Conservation (phyloP, 1,140 invertebrate species). For the Monomorium pharaonis region DNA sequence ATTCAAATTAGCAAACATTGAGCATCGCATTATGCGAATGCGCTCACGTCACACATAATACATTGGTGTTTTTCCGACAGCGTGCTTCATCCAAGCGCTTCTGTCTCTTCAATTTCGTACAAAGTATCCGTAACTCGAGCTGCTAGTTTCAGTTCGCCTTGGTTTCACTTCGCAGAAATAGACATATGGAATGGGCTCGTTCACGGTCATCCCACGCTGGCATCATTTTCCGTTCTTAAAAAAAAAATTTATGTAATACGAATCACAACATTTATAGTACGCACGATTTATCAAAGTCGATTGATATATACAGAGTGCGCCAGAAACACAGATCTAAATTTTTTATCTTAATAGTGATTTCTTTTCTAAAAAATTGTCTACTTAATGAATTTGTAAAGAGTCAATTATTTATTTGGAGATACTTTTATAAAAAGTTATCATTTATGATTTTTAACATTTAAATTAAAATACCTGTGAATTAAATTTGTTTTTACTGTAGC, state of each 20-base stretch:
- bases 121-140: conserved; percentile 19
- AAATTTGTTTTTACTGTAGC: background rate
- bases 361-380: background rate
- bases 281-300: conserved; percentile 1
- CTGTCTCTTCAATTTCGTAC: background rate
- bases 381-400: background rate
- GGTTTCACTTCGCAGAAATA: conserved; percentile 42
- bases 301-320: background rate
- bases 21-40: background rate
- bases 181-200: conserved; percentile 12
- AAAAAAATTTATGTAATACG: background rate
- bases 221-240: background rate
- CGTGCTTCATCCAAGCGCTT: background rate
- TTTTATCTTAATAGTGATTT: background rate
- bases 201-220: conserved; percentile 18
- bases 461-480: too few relatives aligned
- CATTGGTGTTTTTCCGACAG: background rate
- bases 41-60: background rate
- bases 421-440: background rate
- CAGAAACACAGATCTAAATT: background rate
- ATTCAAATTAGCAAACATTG: conserved; percentile 42
- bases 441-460: background rate
- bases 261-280: background rate
- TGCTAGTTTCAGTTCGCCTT: background rate
- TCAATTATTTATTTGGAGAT: background rate